phyloP scores from a whole-genome alignment of 1,140 invertebrate species.

The Grapholita molesta region DNA sequence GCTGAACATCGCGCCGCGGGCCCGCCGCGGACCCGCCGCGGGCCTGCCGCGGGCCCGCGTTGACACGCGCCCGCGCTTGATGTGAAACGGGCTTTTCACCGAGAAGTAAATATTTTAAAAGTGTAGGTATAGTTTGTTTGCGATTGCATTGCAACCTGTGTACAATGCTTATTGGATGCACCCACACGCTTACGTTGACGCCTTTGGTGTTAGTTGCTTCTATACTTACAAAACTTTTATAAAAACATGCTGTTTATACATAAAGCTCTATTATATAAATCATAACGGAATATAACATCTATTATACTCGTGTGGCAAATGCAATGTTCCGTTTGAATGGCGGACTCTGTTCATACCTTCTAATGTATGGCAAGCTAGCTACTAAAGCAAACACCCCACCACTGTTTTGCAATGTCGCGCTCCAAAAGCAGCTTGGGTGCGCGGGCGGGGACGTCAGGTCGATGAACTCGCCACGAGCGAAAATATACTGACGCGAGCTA shows the following conservation, averaged over 20 bases:
- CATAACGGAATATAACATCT: not conserved
- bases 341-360: not conserved
- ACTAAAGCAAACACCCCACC: slow-evolving; percentile 29
- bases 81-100: no score
- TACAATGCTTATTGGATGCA: no score
- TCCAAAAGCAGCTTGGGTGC: slow-evolving; percentile 58
- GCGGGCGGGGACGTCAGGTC: slow-evolving; percentile 53
- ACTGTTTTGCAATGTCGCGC: slow-evolving; percentile 62
- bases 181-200: no score
- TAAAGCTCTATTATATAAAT: not conserved
- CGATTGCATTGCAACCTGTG: no score
- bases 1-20: no score
- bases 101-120: no score
- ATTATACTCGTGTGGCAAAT: not conserved
- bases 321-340: slow-evolving; percentile 10
- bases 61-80: no score
- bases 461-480: slow-evolving; percentile 45
- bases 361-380: slow-evolving; percentile 16
- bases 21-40: no score
- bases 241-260: not conserved
- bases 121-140: no score
- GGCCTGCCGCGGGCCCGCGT: no score
- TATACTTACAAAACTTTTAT: no score
- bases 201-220: no score
- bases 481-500: slow-evolving; percentile 35